Evolutionary conservation across 2,888 invertebrate genomes (phyloP).

Genomic region (Drosophila prostipennis): DNA sequence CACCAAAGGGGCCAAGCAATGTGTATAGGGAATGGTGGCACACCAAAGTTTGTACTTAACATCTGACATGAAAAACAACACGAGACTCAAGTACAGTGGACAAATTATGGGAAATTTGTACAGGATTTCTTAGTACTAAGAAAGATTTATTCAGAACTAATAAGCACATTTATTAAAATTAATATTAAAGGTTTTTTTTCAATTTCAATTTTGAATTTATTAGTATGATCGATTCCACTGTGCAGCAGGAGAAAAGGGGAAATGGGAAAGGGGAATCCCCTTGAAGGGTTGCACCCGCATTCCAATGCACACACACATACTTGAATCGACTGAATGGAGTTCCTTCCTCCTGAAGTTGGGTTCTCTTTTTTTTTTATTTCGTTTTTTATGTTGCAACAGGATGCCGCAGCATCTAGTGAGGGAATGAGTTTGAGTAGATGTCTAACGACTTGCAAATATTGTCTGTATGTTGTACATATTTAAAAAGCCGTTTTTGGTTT

Average conservation of each 20-base stretch:
- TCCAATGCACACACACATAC: slow-evolving; percentile 33
- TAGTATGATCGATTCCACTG: slow-evolving; percentile 14
- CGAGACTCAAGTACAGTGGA: slow-evolving; percentile 21
- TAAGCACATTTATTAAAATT: too few relatives aligned
- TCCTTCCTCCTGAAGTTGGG: slow-evolving; percentile 37
- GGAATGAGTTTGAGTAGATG: slow-evolving; percentile 20
- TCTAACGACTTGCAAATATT: slow-evolving; percentile 75
- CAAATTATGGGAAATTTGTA: neutral
- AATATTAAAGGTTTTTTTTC: too few relatives aligned
- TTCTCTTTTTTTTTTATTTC: neutral
- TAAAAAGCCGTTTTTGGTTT: slow-evolving; percentile 49
- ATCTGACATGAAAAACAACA: slow-evolving; percentile 61
- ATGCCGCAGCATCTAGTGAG: slow-evolving; percentile 20
- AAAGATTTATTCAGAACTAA: too few relatives aligned
- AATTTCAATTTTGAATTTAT: too few relatives aligned
- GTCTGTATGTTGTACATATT: slow-evolving; percentile 57
- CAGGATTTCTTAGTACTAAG: neutral
- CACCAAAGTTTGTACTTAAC: slow-evolving; percentile 58
- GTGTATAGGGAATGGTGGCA: neutral
- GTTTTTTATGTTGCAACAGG: slow-evolving; percentile 42
- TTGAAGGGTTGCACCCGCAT: slow-evolving; percentile 43
- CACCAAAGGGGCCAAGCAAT: slow-evolving; percentile 21
- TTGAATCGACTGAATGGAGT: slow-evolving; percentile 66
- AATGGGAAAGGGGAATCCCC: slow-evolving; percentile 38
- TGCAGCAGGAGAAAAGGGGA: neutral